A percentile compares a stretch with the other conserved stretches of the same genome.
Conservation (phyloP, 2,797 vertebrate species). For the Sorex maritimensis region DNA sequence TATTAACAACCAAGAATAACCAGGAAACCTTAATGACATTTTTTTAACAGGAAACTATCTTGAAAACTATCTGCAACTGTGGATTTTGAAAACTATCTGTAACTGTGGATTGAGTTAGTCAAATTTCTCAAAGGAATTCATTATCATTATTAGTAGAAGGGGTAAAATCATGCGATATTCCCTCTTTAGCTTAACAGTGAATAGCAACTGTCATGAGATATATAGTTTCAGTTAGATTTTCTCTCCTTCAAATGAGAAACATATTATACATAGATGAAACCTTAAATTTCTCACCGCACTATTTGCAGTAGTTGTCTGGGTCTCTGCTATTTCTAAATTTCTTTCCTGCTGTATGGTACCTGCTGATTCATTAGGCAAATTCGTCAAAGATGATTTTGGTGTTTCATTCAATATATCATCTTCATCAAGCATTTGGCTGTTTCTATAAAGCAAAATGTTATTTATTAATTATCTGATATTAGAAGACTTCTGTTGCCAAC, state of each 20-base stretch:
- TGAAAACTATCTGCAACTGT: slow-evolving; percentile 17
- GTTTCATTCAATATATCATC: slow-evolving; percentile 68
- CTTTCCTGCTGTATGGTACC: slow-evolving; percentile 18
- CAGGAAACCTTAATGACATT: slow-evolving; percentile 25
- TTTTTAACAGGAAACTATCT: slow-evolving; percentile 49
- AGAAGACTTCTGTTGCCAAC: slow-evolving; percentile 11
- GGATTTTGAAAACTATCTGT: slow-evolving; percentile 52
- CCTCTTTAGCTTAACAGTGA: slow-evolving; percentile 49
- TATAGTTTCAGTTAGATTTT: slow-evolving; percentile 34
- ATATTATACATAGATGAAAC: not conserved
- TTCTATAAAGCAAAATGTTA: slow-evolving; percentile 78
- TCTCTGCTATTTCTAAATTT: slow-evolving; percentile 35
- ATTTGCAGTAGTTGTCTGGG: not conserved
- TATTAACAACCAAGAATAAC: slow-evolving; percentile 67
- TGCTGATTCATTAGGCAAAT: slow-evolving; percentile 51
- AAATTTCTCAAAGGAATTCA: slow-evolving; percentile 60
- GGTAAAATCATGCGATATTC: not conserved
- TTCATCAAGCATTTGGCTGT: slow-evolving; percentile 74
- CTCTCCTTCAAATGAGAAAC: not conserved
- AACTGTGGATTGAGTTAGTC: not conserved
- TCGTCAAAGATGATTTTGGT: slow-evolving; percentile 12
- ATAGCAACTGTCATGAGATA: not conserved
- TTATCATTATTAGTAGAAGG: not conserved
- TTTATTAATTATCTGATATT: slow-evolving; percentile 44
- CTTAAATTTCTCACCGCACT: slow-evolving; percentile 79